Evolutionary conservation across 2,888 invertebrate species (phyloP), one percentile per base, ranked within the genome.

Genomic region (Archips xylosteana): DNA sequence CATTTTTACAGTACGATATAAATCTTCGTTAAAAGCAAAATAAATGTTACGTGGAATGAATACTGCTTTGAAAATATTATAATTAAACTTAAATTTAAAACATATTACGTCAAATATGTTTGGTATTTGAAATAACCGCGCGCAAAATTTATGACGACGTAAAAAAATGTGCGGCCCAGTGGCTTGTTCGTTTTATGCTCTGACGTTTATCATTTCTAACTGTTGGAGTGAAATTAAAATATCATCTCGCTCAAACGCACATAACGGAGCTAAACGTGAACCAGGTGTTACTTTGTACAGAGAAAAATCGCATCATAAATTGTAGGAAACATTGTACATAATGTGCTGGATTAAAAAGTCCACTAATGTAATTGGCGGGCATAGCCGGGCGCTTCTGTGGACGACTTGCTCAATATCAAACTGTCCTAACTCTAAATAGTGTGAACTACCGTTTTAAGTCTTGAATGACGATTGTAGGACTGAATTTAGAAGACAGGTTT

Each of bases 341-440:
- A 57, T 67, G 57, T n/a, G 36, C 32, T 57, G 45, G 9, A 59
- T 67, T 67, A 42, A 59, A 32, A 59, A 34, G 66, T 49, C 34
- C 67, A 59, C 45, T 67, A 67, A 59, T 67, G 59, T 67, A 45
- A 67, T 67, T 67, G 57, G 67, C 45, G 67, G 59, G 57, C 59
- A 45, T 13, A 59, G 47, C 2, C 62, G 12, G 23, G 63, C 47
- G 62, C 32, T 57, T 57, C 57, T 3, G 32, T 32, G 23, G n/a
- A 49, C 32, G 12, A 12, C 57, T 3, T 12, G 10, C 57, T 57
- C 57, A 57, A 12, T 57, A 32, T 32, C 32, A 9, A 57, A 57
- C 57, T 32, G 57, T 1, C 57, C 32, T 57, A 57, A 57, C 32
- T 57, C 57, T 32, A 57, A 12, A 57, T 12, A 57, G 32, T 10